Percentiles rank a stretch among this genome's conserved stretches.
phyloP scores from a whole-genome alignment of 2,113 vertebrate species.

The Lepidothrix coronata region DNA sequence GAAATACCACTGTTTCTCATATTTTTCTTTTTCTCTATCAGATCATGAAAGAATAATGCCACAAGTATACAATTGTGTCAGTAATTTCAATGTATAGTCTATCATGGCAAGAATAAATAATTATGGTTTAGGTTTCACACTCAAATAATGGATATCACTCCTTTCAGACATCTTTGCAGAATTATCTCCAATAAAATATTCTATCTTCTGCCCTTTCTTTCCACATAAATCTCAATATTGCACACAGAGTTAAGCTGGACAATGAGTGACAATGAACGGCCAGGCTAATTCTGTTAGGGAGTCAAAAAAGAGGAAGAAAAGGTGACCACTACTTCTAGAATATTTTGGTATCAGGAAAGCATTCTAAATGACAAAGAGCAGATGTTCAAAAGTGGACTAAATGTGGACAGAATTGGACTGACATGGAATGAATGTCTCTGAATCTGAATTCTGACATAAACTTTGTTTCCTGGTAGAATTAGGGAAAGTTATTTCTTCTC shows the following conservation, averaged over 20 bases:
- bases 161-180: neutral
- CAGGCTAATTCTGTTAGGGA: neutral
- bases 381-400: neutral
- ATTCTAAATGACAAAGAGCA: neutral
- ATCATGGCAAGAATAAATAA: neutral
- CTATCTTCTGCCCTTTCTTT: neutral
- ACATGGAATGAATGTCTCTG: neutral
- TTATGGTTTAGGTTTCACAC: neutral
- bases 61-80: neutral
- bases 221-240: neutral
- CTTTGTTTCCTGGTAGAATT: neutral
- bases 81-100: neutral
- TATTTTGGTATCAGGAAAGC: neutral
- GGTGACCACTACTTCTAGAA: neutral
- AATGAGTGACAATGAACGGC: neutral
- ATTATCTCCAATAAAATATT: neutral
- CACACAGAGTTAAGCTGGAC: neutral
- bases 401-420: no score
- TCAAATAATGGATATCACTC: neutral
- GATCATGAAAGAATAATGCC: neutral
- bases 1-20: neutral
- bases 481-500: neutral
- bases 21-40: neutral
- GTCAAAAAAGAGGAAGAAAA: neutral
- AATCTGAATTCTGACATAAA: neutral